A percentile compares a stretch with the other conserved stretches of the same genome.
Evolutionary conservation across 2,888 invertebrate species (phyloP).

Genomic region (Xestoiulus laeticollis): DNA sequence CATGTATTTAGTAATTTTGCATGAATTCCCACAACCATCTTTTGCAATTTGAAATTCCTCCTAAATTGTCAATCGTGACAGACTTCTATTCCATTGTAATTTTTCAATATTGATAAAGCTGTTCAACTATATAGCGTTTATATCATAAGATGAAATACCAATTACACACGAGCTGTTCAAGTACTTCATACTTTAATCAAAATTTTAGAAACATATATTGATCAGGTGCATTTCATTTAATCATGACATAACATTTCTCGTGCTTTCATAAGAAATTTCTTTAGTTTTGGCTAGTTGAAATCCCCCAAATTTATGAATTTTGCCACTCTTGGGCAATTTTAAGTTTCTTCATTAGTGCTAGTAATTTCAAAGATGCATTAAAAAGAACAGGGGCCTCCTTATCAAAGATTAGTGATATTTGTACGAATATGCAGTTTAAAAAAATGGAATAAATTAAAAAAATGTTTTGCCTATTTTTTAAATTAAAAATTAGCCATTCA

Average conservation of each 20-base stretch:
- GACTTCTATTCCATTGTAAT: not conserved
- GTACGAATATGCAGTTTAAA: slow-evolving; percentile 5
- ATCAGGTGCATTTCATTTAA: not conserved
- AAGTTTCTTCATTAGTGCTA: not conserved
- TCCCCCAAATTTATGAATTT: not conserved
- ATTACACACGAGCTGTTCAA: not conserved
- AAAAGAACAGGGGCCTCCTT: not conserved
- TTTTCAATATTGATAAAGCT: not conserved
- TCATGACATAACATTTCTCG: not conserved
- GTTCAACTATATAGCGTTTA: not conserved
- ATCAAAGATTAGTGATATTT: slow-evolving; percentile 31
- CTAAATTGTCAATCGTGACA: not conserved
- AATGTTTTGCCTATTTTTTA: not conserved
- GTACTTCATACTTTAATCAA: not conserved
- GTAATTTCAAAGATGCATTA: not conserved
- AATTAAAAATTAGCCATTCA: not conserved
- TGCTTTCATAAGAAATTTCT: not conserved
- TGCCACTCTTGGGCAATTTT: not conserved
- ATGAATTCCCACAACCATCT: not conserved
- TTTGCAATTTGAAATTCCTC: not conserved
- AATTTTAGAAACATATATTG: not conserved
- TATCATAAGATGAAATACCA: not conserved
- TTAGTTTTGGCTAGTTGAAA: not conserved
- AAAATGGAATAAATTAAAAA: not conserved
- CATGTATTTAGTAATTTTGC: not conserved